A percentile compares a stretch with the other conserved stretches of the same genome.
Conservation (phyloP, 2,113 vertebrate species). For the Enhydra lutris region DNA sequence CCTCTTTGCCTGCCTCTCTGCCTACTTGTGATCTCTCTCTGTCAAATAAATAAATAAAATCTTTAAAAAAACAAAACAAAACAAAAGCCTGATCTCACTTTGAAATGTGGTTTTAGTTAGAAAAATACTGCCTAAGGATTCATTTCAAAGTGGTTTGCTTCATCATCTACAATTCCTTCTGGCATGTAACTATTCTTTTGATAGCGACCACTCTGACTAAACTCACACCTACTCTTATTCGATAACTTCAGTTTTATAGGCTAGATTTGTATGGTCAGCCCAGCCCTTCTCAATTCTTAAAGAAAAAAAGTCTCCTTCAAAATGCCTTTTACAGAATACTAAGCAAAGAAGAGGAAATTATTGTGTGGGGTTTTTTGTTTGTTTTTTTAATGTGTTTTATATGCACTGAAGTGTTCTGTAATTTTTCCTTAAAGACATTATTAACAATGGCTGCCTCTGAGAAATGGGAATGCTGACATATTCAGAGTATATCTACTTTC, state of each 20-base stretch:
- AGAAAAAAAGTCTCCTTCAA: neutral
- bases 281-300: neutral
- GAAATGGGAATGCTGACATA: neutral
- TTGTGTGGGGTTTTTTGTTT: neutral
- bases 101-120: slow-evolving; percentile 20
- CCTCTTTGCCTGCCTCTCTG: too few species aligned
- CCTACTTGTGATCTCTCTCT: too few species aligned
- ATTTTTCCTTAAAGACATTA: neutral
- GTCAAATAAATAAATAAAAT: too few species aligned
- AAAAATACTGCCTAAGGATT: neutral
- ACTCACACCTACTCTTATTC: neutral
- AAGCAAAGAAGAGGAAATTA: neutral
- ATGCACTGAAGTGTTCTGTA: neutral
- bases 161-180: neutral
- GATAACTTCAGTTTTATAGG: neutral
- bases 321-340: neutral
- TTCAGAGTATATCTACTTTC: neutral
- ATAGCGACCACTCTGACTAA: neutral
- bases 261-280: neutral
- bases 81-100: slow-evolving; percentile 18
- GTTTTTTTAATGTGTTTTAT: neutral
- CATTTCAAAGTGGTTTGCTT: neutral
- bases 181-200: neutral
- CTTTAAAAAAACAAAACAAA: slow-evolving; percentile 20
- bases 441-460: neutral